Percentiles rank a stretch among this genome's conserved stretches.
Conservation (phyloP, 1,140 invertebrate genomes). For the Pseudomyrmex flavicornis region DNA sequence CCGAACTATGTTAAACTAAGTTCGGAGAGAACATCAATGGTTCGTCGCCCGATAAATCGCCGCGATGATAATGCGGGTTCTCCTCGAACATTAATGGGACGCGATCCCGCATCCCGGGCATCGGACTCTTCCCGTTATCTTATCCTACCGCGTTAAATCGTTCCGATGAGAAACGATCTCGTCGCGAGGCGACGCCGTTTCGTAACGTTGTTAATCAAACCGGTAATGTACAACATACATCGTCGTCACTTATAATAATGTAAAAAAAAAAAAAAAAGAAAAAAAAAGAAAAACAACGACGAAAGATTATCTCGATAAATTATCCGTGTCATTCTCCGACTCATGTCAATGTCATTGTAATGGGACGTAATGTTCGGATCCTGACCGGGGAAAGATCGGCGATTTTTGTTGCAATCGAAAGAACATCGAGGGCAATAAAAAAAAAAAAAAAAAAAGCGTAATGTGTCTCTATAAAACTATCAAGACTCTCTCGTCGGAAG, state of each 20-base stretch:
- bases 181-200: background rate
- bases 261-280: background rate
- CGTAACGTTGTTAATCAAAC: background rate
- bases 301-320: slow-evolving; percentile 10
- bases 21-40: background rate
- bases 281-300: too few species aligned
- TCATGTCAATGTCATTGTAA: background rate
- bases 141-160: background rate
- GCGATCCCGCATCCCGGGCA: slow-evolving; percentile 18
- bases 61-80: slow-evolving; percentile 21
- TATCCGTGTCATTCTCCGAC: background rate
- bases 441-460: too few species aligned
- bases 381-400: too few species aligned
- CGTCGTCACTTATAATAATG: background rate
- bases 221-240: background rate
- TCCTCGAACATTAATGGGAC: slow-evolving; percentile 1
- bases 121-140: background rate
- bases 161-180: background rate
- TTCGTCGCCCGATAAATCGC: slow-evolving; percentile 5
- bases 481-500: too few species aligned
- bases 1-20: background rate
- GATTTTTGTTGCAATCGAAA: too few species aligned
- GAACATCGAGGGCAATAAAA: too few species aligned
- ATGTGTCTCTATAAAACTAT: too few species aligned
- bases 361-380: background rate